Evolutionary conservation across 2,113 vertebrate species (phyloP), one percentile per base, ranked within the genome.

Genomic region (Apodemus speciosus): DNA sequence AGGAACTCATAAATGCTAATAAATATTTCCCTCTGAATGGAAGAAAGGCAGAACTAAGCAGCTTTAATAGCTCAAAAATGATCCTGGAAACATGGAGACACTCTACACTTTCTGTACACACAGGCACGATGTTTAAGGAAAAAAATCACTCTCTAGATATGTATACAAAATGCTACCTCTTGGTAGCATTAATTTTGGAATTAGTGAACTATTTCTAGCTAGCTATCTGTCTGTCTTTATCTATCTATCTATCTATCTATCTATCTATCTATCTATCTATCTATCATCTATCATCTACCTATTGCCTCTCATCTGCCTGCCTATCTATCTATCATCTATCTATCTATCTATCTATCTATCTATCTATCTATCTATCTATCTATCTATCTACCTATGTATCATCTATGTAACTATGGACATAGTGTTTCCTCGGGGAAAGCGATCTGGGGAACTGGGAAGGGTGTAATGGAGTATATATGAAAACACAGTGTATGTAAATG

Each of bases 1-100:
- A 95, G 40, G 30, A 88, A 73, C 51, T 81, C 32, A 68, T 56
- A 77, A 86, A 89, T 66, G 90, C 30, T 76, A 87, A 85, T 85
- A 96, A 92, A 90, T 46, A 18, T 84, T 51, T 90, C 62, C 14
- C 43, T 91, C 60, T 84, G 64, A 68, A 71, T 62, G 53, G 18
- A 73, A 27, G n/a, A 68, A 93, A 71, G 84, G 30, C 51, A 76
- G 85, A 81, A 62, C 35, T 56, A 84, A 91, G 32, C n/a, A 16
- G 27, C n/a, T 81, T 76, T 56, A 56, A 25, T 23, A 80, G n/a
- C 58, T 76, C 38, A 38, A 18, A 89, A 62, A 58, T 60, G n/a
- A 66, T 71, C 6, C 38, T 81, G 35, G 21, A 81, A 79, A 18
- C 60, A 79, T 85, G 80, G 75, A 87, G 77, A 58, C 38, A 66